Conservation (phyloP, 2,888 invertebrate genomes). For the Anthrax anthrax region DNA sequence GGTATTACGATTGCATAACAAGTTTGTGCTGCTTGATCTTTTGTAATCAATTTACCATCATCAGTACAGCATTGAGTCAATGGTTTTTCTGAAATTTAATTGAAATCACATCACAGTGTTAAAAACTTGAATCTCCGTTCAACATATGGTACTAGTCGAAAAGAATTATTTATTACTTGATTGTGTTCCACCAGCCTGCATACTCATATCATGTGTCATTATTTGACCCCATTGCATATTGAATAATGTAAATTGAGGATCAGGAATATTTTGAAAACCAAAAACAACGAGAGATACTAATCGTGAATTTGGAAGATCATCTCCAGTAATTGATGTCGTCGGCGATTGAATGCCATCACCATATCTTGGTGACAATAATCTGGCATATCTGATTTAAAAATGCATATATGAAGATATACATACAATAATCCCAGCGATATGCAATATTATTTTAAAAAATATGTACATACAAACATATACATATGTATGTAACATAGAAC, state of each 20-base stretch:
- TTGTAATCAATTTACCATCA: slow-evolving; percentile 39
- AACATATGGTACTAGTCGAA: neutral
- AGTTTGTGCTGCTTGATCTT: slow-evolving; percentile 31
- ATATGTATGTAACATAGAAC: too few relatives aligned
- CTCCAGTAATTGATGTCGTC: slow-evolving; percentile 46
- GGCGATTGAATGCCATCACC: slow-evolving; percentile 41
- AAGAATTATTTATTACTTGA: slow-evolving; percentile 39
- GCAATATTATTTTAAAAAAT: too few relatives aligned
- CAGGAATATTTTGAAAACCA: slow-evolving; percentile 53
- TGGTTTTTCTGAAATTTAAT: slow-evolving; percentile 36
- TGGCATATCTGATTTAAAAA: slow-evolving; percentile 26
- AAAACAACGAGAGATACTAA: slow-evolving; percentile 54
- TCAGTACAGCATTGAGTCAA: slow-evolving; percentile 46
- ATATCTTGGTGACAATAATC: slow-evolving; percentile 35
- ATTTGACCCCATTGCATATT: slow-evolving; percentile 52
- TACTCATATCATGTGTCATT: slow-evolving; percentile 43
- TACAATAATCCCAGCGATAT: too few relatives aligned
- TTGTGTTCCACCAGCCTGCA: slow-evolving; percentile 42
- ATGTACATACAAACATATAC: too few relatives aligned
- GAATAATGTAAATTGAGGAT: slow-evolving; percentile 57
- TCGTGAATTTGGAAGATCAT: slow-evolving; percentile 52
- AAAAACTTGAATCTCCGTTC: neutral
- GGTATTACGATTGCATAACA: slow-evolving; percentile 41
- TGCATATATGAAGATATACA: too few relatives aligned
- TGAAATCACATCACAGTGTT: neutral